A percentile compares a stretch with the other conserved stretches of the same genome.
These are phyloP conservation scores for Acanthopagrus latus DNA, from an alignment of 2,797 vertebrate genomes.

Conservation along the genomic window DNA sequence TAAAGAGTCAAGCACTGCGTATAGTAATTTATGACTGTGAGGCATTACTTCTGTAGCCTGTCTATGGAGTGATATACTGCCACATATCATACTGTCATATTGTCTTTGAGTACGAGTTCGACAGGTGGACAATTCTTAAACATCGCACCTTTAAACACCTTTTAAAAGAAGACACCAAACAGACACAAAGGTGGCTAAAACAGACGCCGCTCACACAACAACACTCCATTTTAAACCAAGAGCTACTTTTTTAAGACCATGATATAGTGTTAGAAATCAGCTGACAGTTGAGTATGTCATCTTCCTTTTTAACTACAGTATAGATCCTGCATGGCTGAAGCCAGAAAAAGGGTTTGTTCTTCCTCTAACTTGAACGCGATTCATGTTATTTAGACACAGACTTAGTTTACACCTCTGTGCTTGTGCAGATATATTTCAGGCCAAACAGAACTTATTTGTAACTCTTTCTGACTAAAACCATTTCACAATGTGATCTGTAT, in stretches of 20 bases:
- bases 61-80: too few species aligned
- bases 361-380: background rate
- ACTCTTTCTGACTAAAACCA: slow-evolving; percentile 24
- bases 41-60: too few species aligned
- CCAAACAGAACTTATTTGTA: background rate
- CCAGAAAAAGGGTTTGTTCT: background rate
- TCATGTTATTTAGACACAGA: background rate
- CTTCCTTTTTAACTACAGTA: background rate
- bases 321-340: background rate
- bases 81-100: too few species aligned
- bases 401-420: background rate
- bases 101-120: too few species aligned
- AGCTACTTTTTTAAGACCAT: background rate
- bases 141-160: background rate
- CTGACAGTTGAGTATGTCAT: background rate
- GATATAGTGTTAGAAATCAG: background rate
- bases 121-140: background rate
- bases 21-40: too few species aligned
- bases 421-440: background rate
- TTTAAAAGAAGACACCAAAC: background rate
- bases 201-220: too few species aligned
- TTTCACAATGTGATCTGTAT: slow-evolving; percentile 47
- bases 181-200: background rate
- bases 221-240: background rate
- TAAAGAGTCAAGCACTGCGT: too few species aligned